Percentiles rank a stretch among this genome's conserved stretches.
phyloP scores from a whole-genome alignment of 2,797 vertebrate species.

The Florisuga fusca region DNA sequence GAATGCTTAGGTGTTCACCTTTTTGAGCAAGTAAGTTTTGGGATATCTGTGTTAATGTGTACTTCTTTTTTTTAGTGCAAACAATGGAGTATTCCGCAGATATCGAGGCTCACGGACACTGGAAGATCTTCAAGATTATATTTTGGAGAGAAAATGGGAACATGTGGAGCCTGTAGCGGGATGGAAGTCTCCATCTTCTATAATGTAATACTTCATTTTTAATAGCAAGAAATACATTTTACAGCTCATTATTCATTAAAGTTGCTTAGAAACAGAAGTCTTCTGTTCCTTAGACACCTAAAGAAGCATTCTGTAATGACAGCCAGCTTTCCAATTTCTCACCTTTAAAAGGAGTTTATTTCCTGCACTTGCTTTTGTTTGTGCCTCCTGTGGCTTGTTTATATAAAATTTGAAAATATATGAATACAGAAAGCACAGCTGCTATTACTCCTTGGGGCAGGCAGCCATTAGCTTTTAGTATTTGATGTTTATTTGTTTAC shows the following conservation, averaged over 20 bases:
- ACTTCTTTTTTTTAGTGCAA: slow-evolving; percentile 74
- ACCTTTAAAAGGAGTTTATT: slow-evolving; percentile 1
- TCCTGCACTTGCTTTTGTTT: background rate
- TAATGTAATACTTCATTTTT: slow-evolving; percentile 78
- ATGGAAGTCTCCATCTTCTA: slow-evolving; percentile 89
- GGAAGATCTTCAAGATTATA: slow-evolving; percentile 85
- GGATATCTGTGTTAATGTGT: background rate
- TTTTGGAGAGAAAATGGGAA: slow-evolving; percentile 85
- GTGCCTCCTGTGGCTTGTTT: background rate
- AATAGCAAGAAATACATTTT: background rate
- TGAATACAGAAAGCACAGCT: background rate
- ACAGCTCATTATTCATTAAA: background rate
- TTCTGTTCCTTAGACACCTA: background rate
- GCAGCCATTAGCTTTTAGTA: background rate
- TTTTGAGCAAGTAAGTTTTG: background rate
- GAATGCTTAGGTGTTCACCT: background rate
- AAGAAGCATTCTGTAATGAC: background rate
- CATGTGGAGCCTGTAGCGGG: slow-evolving; percentile 86
- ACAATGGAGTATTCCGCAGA: slow-evolving; percentile 86
- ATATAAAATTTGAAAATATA: background rate
- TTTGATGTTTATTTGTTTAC: background rate
- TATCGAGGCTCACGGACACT: slow-evolving; percentile 84
- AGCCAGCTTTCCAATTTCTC: background rate
- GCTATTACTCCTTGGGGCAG: background rate
- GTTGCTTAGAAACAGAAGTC: background rate